Conservation (phyloP, 2,113 vertebrate genomes). For the Nesoenas mayeri region DNA sequence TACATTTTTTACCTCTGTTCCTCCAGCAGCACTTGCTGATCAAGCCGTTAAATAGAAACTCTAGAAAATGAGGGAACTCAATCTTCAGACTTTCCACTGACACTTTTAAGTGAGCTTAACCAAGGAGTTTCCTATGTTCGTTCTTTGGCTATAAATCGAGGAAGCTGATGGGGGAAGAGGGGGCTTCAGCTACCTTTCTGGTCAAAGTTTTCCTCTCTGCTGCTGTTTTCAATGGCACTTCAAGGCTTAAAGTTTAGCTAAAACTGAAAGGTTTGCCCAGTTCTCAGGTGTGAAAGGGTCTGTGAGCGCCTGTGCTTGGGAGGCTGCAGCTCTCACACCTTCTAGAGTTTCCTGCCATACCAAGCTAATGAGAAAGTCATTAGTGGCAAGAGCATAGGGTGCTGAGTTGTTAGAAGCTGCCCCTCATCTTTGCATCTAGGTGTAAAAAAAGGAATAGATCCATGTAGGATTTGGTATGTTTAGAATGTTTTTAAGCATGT, state of each 20-base stretch:
- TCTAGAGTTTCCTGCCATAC: not conserved
- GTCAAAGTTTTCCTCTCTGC: not conserved
- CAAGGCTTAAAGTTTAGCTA: not conserved
- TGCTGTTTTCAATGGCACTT: not conserved
- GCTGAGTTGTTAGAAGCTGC: not conserved
- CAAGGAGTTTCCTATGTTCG: conserved; percentile 15
- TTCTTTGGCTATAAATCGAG: not conserved
- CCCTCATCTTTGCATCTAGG: not conserved
- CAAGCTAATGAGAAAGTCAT: not conserved
- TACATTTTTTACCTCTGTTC: not conserved
- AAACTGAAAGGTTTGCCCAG: not conserved
- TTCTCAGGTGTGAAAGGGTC: not conserved
- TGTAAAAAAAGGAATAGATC: not conserved
- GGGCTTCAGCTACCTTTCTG: not conserved
- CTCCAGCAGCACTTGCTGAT: conserved; percentile 8
- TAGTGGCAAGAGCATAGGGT: not conserved
- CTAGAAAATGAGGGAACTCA: conserved; percentile 14
- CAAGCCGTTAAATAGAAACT: conserved; percentile 3
- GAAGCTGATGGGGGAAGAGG: not conserved
- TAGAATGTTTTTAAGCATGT: not conserved
- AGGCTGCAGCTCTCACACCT: not conserved
- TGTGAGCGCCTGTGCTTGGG: not conserved
- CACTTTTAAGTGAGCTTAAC: conserved; percentile 25
- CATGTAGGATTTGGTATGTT: not conserved
- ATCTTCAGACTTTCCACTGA: conserved; percentile 33